Base-by-base conservation (phyloP, 1,140 invertebrate species). In the Lerema accius region DNA sequence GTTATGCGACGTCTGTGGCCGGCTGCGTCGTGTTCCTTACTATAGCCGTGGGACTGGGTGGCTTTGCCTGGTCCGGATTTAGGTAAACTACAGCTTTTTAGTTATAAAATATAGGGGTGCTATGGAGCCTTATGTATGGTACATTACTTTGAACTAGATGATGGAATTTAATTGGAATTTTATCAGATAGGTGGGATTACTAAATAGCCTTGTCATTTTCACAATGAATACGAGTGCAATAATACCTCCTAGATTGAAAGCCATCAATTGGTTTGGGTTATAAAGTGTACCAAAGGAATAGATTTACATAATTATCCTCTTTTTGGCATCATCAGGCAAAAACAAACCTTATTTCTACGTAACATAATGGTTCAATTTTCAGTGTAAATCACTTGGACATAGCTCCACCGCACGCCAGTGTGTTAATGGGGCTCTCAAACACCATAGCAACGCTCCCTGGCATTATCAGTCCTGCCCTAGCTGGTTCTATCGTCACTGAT, bases 301-400 rank as follows among this genome's bases (percentile, higher is more conserved):
- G n/a, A n/a, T n/a, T n/a, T n/a, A n/a, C n/a, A n/a, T n/a, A n/a
- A n/a, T n/a, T n/a, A n/a, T n/a, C n/a, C n/a, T n/a, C n/a, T n/a
- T n/a, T n/a, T n/a, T n/a, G n/a, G n/a, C n/a, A n/a, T n/a, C n/a
- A n/a, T n/a, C n/a, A n/a, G n/a, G n/a, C n/a, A n/a, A n/a, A n/a
- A n/a, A n/a, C n/a, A n/a, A n/a, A 35, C 17, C 15, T 15, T 17
- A 13, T 28, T 13, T 40, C 2, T 23, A 23, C 5, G 19, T 23
- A 23, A 23, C 5, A 5, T 23, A 16, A 5, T 48, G 19, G 6
- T 13, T n/a, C 4, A 40, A 6, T 42, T 92, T 92, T 80, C 82
- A 96, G 95, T 82, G 96, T 97, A 3, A 97, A 98, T 89, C 96
- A 96, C 78, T 84, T 98, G 77, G 96, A 98, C 82, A 94, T 98